Evolutionary conservation across 2,797 vertebrate species (phyloP).

Genomic region (Lagorchestes hirsutus): DNA sequence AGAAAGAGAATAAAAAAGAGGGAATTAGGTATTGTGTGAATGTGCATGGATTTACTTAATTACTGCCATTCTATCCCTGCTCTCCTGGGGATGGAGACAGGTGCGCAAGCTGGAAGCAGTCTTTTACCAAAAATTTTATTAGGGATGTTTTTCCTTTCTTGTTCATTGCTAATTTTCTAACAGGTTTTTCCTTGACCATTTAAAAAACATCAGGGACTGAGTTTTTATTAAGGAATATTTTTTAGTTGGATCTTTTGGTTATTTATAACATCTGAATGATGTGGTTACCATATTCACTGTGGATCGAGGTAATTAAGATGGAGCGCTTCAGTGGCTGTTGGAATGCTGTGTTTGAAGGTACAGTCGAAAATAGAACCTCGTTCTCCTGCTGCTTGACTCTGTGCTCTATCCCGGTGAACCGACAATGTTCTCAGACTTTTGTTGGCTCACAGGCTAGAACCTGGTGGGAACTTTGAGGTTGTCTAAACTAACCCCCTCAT

Average conservation of each 20-base stretch:
- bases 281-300: not conserved
- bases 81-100: not conserved
- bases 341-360: not conserved
- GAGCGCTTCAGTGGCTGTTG: not conserved
- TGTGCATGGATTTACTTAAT: constrained; percentile 17
- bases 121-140: constrained; percentile 16
- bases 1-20: not conserved
- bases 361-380: constrained; percentile 5
- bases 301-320: not conserved
- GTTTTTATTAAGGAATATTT: not conserved
- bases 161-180: constrained; percentile 4
- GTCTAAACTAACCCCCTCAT: not conserved
- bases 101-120: not conserved
- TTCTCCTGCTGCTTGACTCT: constrained; percentile 18
- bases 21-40: not conserved
- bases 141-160: not conserved
- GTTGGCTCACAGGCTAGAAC: not conserved
- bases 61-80: not conserved
- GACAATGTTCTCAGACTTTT: not conserved
- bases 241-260: not conserved
- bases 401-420: not conserved
- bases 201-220: not conserved
- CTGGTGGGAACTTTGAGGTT: not conserved
- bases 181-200: constrained; percentile 2
- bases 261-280: constrained; percentile 10